phyloP scores from a whole-genome alignment of 2,113 vertebrate species.

The Meleagris gallopavo region DNA sequence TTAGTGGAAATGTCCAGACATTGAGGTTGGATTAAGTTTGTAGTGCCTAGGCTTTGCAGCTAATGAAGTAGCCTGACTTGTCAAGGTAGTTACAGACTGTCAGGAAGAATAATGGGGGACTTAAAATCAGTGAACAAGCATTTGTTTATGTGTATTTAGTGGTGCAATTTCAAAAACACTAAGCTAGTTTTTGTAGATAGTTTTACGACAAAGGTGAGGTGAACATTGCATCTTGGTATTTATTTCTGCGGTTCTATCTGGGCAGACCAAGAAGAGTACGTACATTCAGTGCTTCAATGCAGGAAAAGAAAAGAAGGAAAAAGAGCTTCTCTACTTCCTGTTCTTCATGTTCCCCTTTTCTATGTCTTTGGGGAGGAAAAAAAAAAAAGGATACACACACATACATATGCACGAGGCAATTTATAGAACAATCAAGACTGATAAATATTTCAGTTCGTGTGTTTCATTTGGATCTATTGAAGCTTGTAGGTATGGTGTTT shows the following conservation, averaged over 20 bases:
- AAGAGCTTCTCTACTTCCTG: neutral
- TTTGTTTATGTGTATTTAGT: neutral
- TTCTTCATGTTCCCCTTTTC: neutral
- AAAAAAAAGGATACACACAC: neutral
- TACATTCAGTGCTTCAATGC: neutral
- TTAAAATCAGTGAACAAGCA: neutral
- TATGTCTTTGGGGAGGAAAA: neutral
- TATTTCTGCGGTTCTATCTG: neutral
- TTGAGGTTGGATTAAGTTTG: neutral
- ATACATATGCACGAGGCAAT: neutral
- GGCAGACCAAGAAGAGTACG: neutral
- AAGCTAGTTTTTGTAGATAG: neutral
- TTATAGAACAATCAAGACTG: neutral
- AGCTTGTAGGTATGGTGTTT: neutral
- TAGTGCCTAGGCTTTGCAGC: neutral
- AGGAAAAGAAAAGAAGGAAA: neutral
- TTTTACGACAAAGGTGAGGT: neutral
- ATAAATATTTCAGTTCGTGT: slow-evolving; percentile 2
- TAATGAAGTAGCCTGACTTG: neutral
- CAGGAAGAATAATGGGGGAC: neutral
- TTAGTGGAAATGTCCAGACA: neutral
- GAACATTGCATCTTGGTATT: neutral
- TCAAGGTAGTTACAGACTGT: neutral
- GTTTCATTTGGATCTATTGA: slow-evolving; percentile 15
- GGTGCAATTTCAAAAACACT: neutral